Conservation (phyloP, 2,888 invertebrate genomes). For the Troides oblongomaculatus region DNA sequence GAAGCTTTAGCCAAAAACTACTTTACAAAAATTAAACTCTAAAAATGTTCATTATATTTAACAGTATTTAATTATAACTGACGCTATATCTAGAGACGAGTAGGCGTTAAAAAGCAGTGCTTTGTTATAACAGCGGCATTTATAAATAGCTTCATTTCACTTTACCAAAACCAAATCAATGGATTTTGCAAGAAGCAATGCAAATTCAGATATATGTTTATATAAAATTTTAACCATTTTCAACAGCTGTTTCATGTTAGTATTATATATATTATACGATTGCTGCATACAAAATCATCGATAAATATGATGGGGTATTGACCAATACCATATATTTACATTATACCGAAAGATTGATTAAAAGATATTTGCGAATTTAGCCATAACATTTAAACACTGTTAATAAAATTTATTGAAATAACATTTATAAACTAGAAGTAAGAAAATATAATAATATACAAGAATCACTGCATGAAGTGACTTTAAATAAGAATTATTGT, state of each 20-base stretch:
- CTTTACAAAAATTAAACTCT: constrained; percentile 9
- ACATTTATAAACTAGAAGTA: too few relatives aligned
- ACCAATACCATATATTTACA: constrained; percentile 23
- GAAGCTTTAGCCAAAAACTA: constrained; percentile 36
- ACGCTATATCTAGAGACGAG: constrained; percentile 23
- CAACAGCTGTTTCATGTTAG: too few relatives aligned
- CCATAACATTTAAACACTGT: too few relatives aligned
- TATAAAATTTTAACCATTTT: too few relatives aligned
- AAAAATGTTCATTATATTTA: background rate
- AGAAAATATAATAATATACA: too few relatives aligned
- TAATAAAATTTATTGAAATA: too few relatives aligned
- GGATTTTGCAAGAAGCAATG: constrained; percentile 19
- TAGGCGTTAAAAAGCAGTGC: constrained; percentile 63
- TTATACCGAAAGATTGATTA: background rate
- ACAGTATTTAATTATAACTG: background rate
- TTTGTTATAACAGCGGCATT: constrained; percentile 40
- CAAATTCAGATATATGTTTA: too few relatives aligned
- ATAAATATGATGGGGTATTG: background rate
- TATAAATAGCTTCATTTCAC: too few relatives aligned
- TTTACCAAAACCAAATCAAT: constrained; percentile 20
- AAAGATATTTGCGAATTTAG: too few relatives aligned
- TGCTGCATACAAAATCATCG: constrained; percentile 20
- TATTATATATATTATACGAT: background rate
- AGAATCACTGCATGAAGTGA: too few relatives aligned
- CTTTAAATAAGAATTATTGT: too few relatives aligned